Evolutionary conservation across 2,888 invertebrate genomes (phyloP).

Genomic region (Dasysyrphus albostriatus): DNA sequence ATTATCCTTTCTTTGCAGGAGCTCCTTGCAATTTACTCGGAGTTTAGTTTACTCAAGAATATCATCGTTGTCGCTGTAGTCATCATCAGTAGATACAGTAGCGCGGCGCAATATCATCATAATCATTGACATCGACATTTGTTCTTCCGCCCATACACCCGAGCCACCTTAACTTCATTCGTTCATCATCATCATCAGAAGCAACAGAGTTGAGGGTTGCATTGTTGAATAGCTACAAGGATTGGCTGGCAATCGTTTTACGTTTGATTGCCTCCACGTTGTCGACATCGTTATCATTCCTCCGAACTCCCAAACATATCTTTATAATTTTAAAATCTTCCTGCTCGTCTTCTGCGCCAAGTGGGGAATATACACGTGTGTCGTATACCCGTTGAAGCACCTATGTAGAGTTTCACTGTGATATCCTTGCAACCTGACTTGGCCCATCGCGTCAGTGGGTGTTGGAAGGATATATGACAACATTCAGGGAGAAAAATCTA

Average conservation of each 20-base stretch:
- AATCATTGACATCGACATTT: constrained; percentile 44
- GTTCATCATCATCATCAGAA: constrained; percentile 22
- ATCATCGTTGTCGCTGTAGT: constrained; percentile 45
- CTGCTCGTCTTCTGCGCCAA: constrained; percentile 2
- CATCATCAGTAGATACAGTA: constrained; percentile 34
- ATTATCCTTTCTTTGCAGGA: constrained; percentile 67
- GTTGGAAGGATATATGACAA: background rate
- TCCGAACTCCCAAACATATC: constrained; percentile 33
- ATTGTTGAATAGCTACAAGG: constrained; percentile 16
- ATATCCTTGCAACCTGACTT: constrained; percentile 28
- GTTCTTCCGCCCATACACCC: background rate
- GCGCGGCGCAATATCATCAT: constrained; percentile 53
- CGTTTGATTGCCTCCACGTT: constrained; percentile 62
- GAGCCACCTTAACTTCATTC: background rate
- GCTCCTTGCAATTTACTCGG: constrained; percentile 71
- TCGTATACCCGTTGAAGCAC: constrained; percentile 36
- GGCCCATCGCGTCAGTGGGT: background rate
- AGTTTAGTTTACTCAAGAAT: constrained; percentile 73
- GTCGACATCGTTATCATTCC: constrained; percentile 47
- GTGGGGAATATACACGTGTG: constrained; percentile 47
- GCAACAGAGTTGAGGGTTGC: constrained; percentile 45
- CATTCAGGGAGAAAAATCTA: constrained; percentile 46
- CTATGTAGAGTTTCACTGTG: constrained; percentile 39
- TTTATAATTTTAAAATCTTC: constrained; percentile 60
- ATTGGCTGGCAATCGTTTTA: constrained; percentile 59